Evolutionary conservation across 2,113 vertebrate species (phyloP), one percentile per base, ranked within the genome.

Genomic region (Pituophis catenifer): DNA sequence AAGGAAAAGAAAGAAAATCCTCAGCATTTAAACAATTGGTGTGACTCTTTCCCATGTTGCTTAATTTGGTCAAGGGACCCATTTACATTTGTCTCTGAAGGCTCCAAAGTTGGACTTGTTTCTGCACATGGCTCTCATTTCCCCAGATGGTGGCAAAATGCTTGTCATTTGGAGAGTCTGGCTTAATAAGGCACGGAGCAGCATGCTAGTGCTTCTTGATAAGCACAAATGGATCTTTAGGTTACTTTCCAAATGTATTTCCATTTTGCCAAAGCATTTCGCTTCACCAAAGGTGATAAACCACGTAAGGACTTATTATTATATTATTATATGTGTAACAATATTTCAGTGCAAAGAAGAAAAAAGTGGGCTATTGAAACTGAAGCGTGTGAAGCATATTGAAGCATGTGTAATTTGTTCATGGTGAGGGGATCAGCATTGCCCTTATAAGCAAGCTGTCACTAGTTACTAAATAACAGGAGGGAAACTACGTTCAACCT

Each of bases 101-200:
- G 29, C 88, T 86, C 38, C 89, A 58, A 65, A 62, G 94, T 86
- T 93, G 92, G 94, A 70, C 81, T 89, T 0, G 0, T 92, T 95
- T 95, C 92, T 94, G 92, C 93, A 95, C 95, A 96, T 59, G 91
- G 93, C 19, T 86, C 65, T 93, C 81, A 38, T 91, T 87, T 95
- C 92, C 92, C 92, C 94, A 93, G 88, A 81, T 1, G 89, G 88
- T 65, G 44, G 55, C 12, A 93, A 95, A 90, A 93, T 89, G 89
- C 5, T 88, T 53, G 93, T 38, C 95, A 93, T 17, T 54, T 92
- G 88, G 86, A 90, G 3, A 53, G 89, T 54, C 62, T 92, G 24
- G 75, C 53, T 92, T 95, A 95, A 93, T 92, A 94, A 92, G 88
- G 0, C 0, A 91, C 93, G 58, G 93, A 92, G 89, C 88, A 93